Evolutionary conservation across 2,888 invertebrate genomes (phyloP).

Genomic region (Dascillus cervinus): DNA sequence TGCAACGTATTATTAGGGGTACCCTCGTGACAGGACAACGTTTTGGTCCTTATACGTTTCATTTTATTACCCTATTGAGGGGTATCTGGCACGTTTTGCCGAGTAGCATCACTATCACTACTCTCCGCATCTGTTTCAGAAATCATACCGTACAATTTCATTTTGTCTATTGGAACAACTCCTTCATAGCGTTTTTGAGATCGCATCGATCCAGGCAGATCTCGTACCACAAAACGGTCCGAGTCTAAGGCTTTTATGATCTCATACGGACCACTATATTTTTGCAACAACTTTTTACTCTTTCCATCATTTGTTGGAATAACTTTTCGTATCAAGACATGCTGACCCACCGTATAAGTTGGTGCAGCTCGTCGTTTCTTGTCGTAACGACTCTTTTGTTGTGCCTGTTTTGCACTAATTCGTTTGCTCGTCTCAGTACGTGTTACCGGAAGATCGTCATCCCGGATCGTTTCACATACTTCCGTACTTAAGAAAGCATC

Average conservation of each 20-base stretch:
- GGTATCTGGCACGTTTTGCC: too few species aligned
- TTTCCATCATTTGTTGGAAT: constrained; percentile 2
- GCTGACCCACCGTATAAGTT: constrained; percentile 1
- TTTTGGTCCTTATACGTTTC: too few species aligned
- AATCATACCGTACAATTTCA: too few species aligned
- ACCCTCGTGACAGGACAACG: too few species aligned
- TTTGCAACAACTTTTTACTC: constrained; percentile 3
- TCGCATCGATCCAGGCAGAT: constrained; percentile 2
- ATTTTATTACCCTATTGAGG: too few species aligned
- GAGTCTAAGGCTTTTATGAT: constrained; percentile 2
- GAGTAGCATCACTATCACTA: too few species aligned
- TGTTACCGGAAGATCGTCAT: background rate
- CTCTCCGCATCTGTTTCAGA: too few species aligned
- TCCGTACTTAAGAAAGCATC: constrained; percentile 1
- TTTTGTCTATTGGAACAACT: constrained; percentile 1
- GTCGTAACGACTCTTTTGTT: background rate
- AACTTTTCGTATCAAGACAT: background rate
- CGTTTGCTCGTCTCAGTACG: background rate
- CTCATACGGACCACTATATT: constrained; percentile 5
- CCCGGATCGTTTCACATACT: background rate
- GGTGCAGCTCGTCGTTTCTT: background rate
- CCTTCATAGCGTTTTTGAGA: background rate
- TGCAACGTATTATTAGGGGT: too few species aligned
- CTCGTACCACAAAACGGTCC: constrained; percentile 2
- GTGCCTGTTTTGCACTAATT: background rate